Evolutionary conservation across 2,888 invertebrate genomes (phyloP).

Genomic region (Eristalinus sepulchralis): DNA sequence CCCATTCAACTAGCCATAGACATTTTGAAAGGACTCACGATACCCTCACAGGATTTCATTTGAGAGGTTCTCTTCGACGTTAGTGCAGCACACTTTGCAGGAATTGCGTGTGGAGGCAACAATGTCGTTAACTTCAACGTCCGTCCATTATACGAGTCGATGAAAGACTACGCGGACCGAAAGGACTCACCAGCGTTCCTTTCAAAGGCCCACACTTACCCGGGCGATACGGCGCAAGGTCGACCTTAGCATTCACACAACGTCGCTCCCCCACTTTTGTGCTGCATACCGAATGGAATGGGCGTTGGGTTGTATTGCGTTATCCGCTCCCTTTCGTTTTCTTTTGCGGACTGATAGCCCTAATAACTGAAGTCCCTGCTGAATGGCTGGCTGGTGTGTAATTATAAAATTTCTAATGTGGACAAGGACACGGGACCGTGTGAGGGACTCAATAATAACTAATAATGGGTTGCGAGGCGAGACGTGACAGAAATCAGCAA

Average conservation of each 20-base stretch:
- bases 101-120: neutral
- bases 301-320: neutral
- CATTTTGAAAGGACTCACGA: neutral
- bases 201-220: neutral
- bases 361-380: neutral
- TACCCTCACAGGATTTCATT: neutral
- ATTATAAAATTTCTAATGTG: slow-evolving; percentile 33
- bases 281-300: neutral
- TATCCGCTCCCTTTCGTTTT: neutral
- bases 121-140: slow-evolving; percentile 21
- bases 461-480: slow-evolving; percentile 38
- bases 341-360: neutral
- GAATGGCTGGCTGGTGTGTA: slow-evolving; percentile 36
- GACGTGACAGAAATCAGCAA: slow-evolving; percentile 37
- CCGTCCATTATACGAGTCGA: slow-evolving; percentile 2
- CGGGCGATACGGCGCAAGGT: neutral
- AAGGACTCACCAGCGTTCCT: neutral
- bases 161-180: neutral
- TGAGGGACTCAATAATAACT: slow-evolving; percentile 24
- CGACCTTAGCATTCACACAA: slow-evolving; percentile 31
- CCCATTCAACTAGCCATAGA: neutral
- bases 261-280: neutral
- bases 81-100: neutral
- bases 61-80: neutral
- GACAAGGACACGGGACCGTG: neutral